Evolutionary conservation across 1,140 invertebrate genomes (phyloP), one percentile per base, ranked within the genome.

Genomic region (Hycleus phaleratus): DNA sequence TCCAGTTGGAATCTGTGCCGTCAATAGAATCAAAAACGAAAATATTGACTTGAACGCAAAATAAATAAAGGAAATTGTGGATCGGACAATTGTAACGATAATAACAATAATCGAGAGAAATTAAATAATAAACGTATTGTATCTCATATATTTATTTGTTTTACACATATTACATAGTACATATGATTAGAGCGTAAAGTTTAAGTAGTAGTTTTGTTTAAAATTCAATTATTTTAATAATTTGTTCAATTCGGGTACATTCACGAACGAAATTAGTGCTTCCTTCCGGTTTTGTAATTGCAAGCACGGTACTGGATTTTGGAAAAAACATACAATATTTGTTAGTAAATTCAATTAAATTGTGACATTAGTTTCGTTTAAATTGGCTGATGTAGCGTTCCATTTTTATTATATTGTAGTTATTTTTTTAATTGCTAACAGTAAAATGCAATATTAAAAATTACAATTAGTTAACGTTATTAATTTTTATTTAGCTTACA

Each of bases 371-470:
- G 18, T 32, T 32, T 32, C 32, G 18, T 18, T 18, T 18, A 18
- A 18, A 18, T 18, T 18, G 18, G 18, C 18, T 7, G 32, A 32
- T 32, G 4, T 32, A 32, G 4, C 7, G 32, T 32, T 32, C 18
- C 1, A 32, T 32, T 32, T 5, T 32, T 32, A 32, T 32, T 32
- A 32, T 32, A 32, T 32, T 32, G 7, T 32, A 5, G 3, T 32
- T 32, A 32, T 32, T 32, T 5, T 53, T 53, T 44, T 38, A 53
- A 43, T 32, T 53, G 51, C 51, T 53, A 53, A 53, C 51, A 53
- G 51, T 45, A 53, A 53, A 53, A 53, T 53, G 51, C 46, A 53
- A 53, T 53, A 53, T 53, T 53, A 53, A 53, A 53, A 53, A 53
- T 53, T 53, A 53, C 51, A 53, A 26, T 53, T 53, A 53, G 51